A percentile compares a stretch with the other conserved stretches of the same genome.
These are phyloP conservation scores for Gallinago paraguaiae DNA, from an alignment of 2,113 vertebrate genomes.

Conservation along the genomic window DNA sequence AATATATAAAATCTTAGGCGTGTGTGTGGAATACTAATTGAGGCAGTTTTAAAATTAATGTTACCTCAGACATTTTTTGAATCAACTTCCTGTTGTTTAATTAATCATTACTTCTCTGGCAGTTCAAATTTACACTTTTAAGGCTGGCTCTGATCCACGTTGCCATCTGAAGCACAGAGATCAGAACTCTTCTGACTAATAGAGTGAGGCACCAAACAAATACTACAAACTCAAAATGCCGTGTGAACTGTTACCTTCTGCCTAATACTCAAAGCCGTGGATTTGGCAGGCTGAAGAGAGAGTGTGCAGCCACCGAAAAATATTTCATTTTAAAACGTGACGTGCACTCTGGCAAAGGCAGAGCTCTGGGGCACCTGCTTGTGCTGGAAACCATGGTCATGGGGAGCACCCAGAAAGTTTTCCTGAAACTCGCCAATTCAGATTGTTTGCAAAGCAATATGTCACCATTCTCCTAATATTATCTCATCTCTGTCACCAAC, in stretches of 20 bases:
- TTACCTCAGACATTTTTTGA: constrained; percentile 24
- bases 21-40: not conserved
- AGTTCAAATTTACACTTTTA: constrained; percentile 20
- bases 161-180: not conserved
- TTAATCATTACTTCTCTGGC: constrained; percentile 34
- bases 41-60: not conserved
- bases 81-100: constrained; percentile 22
- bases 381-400: not conserved
- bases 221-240: not conserved
- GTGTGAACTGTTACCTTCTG: not conserved
- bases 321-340: not conserved
- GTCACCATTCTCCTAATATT: not conserved
- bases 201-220: not conserved
- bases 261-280: not conserved
- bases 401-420: not conserved
- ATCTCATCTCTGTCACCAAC: not conserved
- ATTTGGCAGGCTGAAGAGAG: not conserved
- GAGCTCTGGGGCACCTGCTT: accelerated
- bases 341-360: not conserved
- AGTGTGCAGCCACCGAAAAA: not conserved
- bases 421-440: not conserved
- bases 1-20: not conserved
- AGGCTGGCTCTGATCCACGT: constrained; percentile 24
- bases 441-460: not conserved
- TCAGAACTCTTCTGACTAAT: constrained; percentile 11